Evolutionary conservation across 2,113 vertebrate genomes (phyloP).

Genomic region (Cyanoramphus novaezelandiae): DNA sequence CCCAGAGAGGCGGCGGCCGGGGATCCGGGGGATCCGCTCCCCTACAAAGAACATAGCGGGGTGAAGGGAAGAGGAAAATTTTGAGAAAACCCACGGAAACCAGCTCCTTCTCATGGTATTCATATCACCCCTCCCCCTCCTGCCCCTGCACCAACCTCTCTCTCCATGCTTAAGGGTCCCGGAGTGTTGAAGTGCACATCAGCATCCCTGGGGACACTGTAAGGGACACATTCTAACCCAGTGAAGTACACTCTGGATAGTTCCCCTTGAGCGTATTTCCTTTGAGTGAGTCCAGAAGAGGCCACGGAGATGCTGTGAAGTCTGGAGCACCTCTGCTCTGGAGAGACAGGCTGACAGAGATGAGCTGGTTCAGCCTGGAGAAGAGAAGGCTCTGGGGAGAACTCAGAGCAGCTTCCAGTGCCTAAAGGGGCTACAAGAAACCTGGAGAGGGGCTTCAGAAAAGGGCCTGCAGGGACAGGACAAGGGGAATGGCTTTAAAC

Average conservation of each 20-base stretch:
- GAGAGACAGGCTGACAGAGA: too few species aligned
- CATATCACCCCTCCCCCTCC: background rate
- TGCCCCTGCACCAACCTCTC: background rate
- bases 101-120: fast-evolving
- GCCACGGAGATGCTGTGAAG: too few species aligned
- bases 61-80: background rate
- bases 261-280: background rate
- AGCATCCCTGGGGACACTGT: fast-evolving
- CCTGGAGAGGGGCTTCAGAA: too few species aligned
- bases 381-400: background rate
- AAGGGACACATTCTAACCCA: fast-evolving
- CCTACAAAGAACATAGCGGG: background rate
- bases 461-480: too few species aligned
- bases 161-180: background rate
- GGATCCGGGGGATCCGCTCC: background rate
- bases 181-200: background rate
- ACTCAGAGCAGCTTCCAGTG: too few species aligned
- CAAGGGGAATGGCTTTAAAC: too few species aligned
- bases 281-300: too few species aligned
- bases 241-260: fast-evolving
- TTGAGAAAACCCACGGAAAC: fast-evolving
- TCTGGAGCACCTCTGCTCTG: too few species aligned
- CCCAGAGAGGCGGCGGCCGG: background rate
- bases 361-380: too few species aligned
- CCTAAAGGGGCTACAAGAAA: too few species aligned